Evolutionary conservation across 1,140 invertebrate genomes (phyloP).

Genomic region (Acromyrmex charruanus): DNA sequence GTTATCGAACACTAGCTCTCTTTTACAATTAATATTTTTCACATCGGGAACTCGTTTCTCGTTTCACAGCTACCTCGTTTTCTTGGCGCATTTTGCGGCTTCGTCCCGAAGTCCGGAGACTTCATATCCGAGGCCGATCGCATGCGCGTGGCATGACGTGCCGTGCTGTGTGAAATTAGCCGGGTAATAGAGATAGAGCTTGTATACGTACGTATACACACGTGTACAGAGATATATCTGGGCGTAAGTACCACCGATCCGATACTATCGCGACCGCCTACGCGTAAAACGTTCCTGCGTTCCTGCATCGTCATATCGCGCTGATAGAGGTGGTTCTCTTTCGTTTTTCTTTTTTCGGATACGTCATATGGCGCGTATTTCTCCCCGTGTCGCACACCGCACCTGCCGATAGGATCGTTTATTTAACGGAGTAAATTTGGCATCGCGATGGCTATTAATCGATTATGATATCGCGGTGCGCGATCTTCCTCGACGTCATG

Average conservation of each 20-base stretch:
- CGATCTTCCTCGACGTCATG: conserved; percentile 5
- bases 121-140: conserved; percentile 27
- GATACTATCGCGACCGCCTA: conserved; percentile 53
- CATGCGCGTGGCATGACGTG: conserved; percentile 6
- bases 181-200: conserved; percentile 69
- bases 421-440: conserved; percentile 50
- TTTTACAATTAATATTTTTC: conserved; percentile 61
- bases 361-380: conserved; percentile 16
- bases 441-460: conserved; percentile 38
- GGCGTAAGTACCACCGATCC: conserved; percentile 50
- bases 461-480: conserved; percentile 40
- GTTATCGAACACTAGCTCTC: conserved; percentile 50
- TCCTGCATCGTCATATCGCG: conserved; percentile 51
- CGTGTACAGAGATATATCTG: conserved; percentile 33
- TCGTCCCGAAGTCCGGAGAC: conserved; percentile 23
- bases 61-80: not conserved
- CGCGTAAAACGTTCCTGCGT: conserved; percentile 35
- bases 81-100: conserved; percentile 37
- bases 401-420: conserved; percentile 56
- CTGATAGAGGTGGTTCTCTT: conserved; percentile 30
- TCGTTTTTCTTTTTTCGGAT: conserved; percentile 8
- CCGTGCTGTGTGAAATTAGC: conserved; percentile 59
- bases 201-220: conserved; percentile 6
- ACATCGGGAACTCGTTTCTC: conserved; percentile 8
- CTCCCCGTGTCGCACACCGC: conserved; percentile 4